Base-by-base conservation (phyloP, 2,888 invertebrate genomes). In the Pachliopta kotzebuea region DNA sequence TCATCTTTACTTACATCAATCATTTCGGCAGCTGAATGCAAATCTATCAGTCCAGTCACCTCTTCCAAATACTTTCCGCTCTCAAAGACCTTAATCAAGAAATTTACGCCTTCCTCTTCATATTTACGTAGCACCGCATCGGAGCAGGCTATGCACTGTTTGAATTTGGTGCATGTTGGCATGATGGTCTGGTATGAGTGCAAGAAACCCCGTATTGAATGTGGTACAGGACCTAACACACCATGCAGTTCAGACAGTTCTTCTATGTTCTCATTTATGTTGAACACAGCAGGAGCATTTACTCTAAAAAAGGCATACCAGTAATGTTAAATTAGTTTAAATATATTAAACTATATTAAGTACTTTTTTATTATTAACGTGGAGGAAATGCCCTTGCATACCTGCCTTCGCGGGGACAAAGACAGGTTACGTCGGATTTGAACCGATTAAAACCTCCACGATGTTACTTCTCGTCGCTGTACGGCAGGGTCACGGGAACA, bases 141-240 rank as follows among this genome's bases (percentile, higher is more conserved):
- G 0, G 98, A 98, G 80, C 99, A 99, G 0, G 98, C 99, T 55
- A 98, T 97, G 79, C 99, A 99, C 71, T 96, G 96, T 62, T 94
- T 93, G 90, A 98, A 99, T 74, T 96, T 95, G 60, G 94, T 93
- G 53, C 97, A 97, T 1, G 97, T 96, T 0, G 98, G 98, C 62
- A 96, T 83, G 50, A 98, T 94, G 59, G 96, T 96, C 70, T 96
- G 95, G 81, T 95, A 97, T 53, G 94, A 94, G 70, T 96, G 95
- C 4, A 99, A 88, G 82, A 97, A 98, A 0, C 99, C 99, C 49
- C 99, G 93, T 70, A 99, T 96, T 7, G 98, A 96, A 82, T 99
- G 99, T 0, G 99, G 98, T 31, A 98, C 90, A 0, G 96, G 92
- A 0, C 99, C 98, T 0, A 99, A 88, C 1, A 95, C 88, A 0